Conservation (phyloP, 2,888 invertebrate genomes). For the Steinernema carpocapsae region DNA sequence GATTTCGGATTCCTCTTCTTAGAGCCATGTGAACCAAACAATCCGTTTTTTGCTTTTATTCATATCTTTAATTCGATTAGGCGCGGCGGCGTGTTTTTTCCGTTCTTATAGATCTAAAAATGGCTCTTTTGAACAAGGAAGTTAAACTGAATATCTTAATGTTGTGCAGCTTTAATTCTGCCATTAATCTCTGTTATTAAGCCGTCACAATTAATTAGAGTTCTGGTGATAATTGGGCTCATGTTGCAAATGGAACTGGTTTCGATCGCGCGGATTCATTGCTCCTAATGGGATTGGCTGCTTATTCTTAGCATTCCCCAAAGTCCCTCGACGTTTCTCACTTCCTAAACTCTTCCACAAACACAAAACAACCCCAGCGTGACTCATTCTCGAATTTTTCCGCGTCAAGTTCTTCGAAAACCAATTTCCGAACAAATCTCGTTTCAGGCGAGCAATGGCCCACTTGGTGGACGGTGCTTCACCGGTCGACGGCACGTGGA, state of each 20-base stretch:
- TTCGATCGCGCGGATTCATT: background rate
- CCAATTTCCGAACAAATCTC: background rate
- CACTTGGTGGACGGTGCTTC: constrained; percentile 62
- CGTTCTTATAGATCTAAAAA: too few species aligned
- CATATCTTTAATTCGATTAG: too few species aligned
- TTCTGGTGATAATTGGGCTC: too few species aligned
- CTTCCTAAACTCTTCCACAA: background rate
- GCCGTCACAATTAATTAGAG: too few species aligned
- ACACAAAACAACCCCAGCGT: background rate
- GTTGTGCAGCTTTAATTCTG: too few species aligned
- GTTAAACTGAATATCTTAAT: too few species aligned
- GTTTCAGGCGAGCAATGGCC: constrained; percentile 50
- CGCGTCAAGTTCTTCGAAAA: background rate
- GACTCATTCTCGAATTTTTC: background rate
- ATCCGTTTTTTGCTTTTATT: too few species aligned
- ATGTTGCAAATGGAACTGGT: background rate
- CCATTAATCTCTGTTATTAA: too few species aligned
- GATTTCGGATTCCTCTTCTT: too few species aligned
- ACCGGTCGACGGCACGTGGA: constrained; percentile 65
- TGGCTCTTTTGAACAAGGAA: too few species aligned
- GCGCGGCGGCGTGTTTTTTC: too few species aligned
- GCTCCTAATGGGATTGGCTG: background rate
- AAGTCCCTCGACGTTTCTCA: background rate
- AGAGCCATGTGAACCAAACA: too few species aligned
- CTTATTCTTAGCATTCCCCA: background rate